These are phyloP conservation scores for Holocentrus rufus DNA, from an alignment of 2,797 vertebrate genomes.

Conservation along the genomic window DNA sequence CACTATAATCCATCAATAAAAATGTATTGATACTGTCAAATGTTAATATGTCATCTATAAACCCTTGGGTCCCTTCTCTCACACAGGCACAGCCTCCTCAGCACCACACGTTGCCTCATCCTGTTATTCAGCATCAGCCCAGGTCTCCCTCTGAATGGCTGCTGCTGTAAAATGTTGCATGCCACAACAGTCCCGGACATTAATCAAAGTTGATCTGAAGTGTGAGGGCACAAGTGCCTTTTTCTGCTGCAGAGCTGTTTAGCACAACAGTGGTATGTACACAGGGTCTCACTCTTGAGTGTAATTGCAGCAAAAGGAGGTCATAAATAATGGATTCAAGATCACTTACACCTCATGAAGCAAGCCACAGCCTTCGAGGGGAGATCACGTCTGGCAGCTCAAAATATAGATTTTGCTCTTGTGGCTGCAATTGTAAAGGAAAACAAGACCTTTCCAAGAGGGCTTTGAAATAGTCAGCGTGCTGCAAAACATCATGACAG, in stretches of 20 bases:
- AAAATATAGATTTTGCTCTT: slow-evolving; percentile 69
- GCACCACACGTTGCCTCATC: slow-evolving; percentile 48
- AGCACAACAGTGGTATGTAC: slow-evolving; percentile 74
- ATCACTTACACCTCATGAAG: slow-evolving; percentile 84
- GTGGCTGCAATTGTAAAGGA: slow-evolving; percentile 67
- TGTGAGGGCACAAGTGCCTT: slow-evolving; percentile 70
- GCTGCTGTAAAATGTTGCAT: slow-evolving; percentile 68
- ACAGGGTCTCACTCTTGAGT: slow-evolving; percentile 71
- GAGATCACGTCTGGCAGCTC: slow-evolving; percentile 64
- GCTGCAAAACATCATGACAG: slow-evolving; percentile 55
- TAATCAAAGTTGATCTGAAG: slow-evolving; percentile 80
- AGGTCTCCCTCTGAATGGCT: slow-evolving; percentile 56
- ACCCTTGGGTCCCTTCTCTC: slow-evolving; percentile 67
- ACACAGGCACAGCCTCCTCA: slow-evolving; percentile 48
- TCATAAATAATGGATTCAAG: slow-evolving; percentile 85
- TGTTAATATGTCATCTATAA: slow-evolving; percentile 79
- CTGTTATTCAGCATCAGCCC: slow-evolving; percentile 61
- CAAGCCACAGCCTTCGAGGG: slow-evolving; percentile 69
- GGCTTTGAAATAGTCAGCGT: slow-evolving; percentile 63
- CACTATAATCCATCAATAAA: slow-evolving; percentile 72
- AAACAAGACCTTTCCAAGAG: slow-evolving; percentile 71
- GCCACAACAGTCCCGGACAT: slow-evolving; percentile 65
- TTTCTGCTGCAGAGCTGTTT: slow-evolving; percentile 75
- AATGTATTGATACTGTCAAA: slow-evolving; percentile 78
- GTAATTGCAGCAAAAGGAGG: slow-evolving; percentile 81